These are phyloP conservation scores for Homarus gammarus DNA, from an alignment of 2,888 invertebrate species.

Conservation along the genomic window DNA sequence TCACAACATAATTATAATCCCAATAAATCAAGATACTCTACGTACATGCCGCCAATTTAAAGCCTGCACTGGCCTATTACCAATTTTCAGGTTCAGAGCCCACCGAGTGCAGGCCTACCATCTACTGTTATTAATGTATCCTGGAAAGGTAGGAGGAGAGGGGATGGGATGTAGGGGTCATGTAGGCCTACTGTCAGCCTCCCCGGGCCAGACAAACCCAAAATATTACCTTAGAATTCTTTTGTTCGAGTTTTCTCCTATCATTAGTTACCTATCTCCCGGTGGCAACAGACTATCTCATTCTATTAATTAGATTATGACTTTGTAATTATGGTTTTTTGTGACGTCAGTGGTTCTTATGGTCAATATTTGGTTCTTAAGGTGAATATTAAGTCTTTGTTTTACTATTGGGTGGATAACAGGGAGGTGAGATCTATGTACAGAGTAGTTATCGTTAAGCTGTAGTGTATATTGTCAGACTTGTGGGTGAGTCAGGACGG, in stretches of 20 bases:
- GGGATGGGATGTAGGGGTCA: not conserved
- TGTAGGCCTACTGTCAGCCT: not conserved
- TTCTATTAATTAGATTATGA: not conserved
- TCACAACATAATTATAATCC: constrained; percentile 49
- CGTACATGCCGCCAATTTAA: constrained; percentile 40
- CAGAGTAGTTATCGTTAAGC: too few relatives aligned
- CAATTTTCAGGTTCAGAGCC: constrained; percentile 46
- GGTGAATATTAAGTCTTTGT: too few relatives aligned
- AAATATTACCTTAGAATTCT: not conserved
- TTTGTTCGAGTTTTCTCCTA: not conserved
- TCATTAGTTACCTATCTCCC: not conserved
- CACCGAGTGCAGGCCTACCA: constrained; percentile 47
- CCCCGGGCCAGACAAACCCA: not conserved
- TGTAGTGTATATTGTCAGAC: too few relatives aligned
- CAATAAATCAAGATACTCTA: constrained; percentile 32
- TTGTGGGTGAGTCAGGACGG: too few relatives aligned
- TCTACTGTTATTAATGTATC: constrained; percentile 48
- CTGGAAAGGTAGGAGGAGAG: not conserved
- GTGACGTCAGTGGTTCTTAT: too few relatives aligned
- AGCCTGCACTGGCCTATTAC: constrained; percentile 49
- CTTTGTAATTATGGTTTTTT: too few relatives aligned
- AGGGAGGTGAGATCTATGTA: too few relatives aligned
- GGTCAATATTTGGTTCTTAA: too few relatives aligned
- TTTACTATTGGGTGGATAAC: too few relatives aligned
- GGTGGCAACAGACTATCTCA: not conserved